Base-by-base conservation (phyloP, 1,140 invertebrate genomes). In the Caenorhabditis latens region DNA sequence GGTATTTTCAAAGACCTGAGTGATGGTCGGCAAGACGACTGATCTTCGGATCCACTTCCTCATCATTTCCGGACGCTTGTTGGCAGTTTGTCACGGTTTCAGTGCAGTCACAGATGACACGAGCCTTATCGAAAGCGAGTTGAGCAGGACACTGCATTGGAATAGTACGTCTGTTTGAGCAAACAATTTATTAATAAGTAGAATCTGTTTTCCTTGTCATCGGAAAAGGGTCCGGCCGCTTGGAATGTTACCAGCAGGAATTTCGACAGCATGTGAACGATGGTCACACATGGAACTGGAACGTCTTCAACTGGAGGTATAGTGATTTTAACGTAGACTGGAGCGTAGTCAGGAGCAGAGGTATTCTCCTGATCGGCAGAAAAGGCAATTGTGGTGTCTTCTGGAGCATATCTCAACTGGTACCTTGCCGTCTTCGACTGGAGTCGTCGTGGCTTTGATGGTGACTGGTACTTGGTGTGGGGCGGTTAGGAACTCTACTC, bases 71-170 rank as follows among this genome's bases (percentile, higher is more conserved):
- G 3, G 67, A n/a, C 7, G 42, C 43, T 6, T 48, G 46, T 9
- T 43, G 40, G 43, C 67, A 75, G 16, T 75, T 42, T 75, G 43
- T 42, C 16, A 75, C 67, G 24, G 21, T 75, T 42, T 46, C n/a
- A 4, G 24, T 46, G 67, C 46, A 75, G 43, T 75, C 67, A n/a
- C 67, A 75, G 24, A 75, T 75, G 43, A 75, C 67, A n/a, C 67
- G 43, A 75, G 43, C 67, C n/a, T 75, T 42, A n/a, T 75, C 67
- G 42, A 75, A 75, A 46, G 42, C 42, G 46, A 75, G 67, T 48
- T 19, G 11, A 24, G 67, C 67, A n/a, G 67, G 65, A 9, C 42
- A 75, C 46, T 75, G 67, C 67, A 75, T 46, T 75, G 42, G 67
- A 9, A 75, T 75, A 5, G 42, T 43, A 42, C 46, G 46, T 75